A percentile compares a stretch with the other conserved stretches of the same genome.
Evolutionary conservation across 2,113 vertebrate genomes (phyloP).

Genomic region (Laterallus jamaicensis): DNA sequence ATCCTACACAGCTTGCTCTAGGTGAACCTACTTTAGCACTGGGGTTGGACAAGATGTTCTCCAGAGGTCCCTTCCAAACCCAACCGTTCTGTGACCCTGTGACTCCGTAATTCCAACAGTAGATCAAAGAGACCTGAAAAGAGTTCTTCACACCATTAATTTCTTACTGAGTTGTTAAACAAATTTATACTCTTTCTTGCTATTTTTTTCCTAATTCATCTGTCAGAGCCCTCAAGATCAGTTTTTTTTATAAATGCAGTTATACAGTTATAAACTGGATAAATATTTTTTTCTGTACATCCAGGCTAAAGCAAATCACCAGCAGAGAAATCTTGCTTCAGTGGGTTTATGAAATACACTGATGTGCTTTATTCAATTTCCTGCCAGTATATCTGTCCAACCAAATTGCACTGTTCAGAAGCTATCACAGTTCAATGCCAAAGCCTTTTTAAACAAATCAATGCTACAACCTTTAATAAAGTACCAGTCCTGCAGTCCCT

Average conservation of each 20-base stretch:
- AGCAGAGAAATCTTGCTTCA: not conserved
- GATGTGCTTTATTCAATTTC: not conserved
- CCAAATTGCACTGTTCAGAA: not conserved
- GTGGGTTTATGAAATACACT: not conserved
- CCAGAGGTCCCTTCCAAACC: no score
- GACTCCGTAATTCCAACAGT: not conserved
- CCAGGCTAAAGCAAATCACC: not conserved
- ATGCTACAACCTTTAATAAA: not conserved
- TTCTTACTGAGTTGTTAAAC: not conserved
- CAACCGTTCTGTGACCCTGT: no score
- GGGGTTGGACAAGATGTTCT: no score
- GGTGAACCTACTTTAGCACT: no score
- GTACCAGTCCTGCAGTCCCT: not conserved
- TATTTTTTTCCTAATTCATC: not conserved
- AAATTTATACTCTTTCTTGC: not conserved
- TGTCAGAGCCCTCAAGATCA: not conserved
- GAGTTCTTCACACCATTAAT: not conserved
- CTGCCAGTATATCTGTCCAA: not conserved
- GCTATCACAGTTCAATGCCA: not conserved
- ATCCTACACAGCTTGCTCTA: no score
- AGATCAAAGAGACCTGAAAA: not conserved
- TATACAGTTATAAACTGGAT: not conserved
- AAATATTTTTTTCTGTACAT: not conserved
- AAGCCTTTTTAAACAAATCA: not conserved
- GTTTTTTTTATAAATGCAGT: not conserved